Conservation (phyloP, 2,888 invertebrate genomes). For the Diaprepes abbreviatus region DNA sequence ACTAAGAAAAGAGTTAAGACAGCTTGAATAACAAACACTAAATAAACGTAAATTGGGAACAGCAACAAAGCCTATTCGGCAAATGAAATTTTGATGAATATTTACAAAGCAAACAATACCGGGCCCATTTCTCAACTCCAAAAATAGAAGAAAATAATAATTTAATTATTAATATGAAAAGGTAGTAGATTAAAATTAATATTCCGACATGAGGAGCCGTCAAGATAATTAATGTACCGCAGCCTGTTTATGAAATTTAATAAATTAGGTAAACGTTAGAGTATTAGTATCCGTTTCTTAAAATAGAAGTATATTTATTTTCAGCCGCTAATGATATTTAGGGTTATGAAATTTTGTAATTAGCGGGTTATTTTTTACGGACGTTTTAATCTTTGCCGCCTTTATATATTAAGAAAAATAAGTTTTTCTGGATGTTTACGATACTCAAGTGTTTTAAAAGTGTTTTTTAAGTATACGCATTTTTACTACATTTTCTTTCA, state of each 20-base stretch:
- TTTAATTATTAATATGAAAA: constrained; percentile 2
- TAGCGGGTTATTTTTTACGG: constrained; percentile 27
- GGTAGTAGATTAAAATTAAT: constrained; percentile 46
- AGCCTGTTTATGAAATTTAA: constrained; percentile 51
- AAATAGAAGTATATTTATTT: constrained; percentile 44
- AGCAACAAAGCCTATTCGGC: too few relatives aligned
- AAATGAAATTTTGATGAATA: too few relatives aligned
- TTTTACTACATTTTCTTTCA: too few relatives aligned
- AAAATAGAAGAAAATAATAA: constrained; percentile 5
- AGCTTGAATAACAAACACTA: too few relatives aligned
- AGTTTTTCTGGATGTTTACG: too few relatives aligned
- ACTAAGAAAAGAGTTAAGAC: too few relatives aligned
- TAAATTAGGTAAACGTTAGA: constrained; percentile 48
- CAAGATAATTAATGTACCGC: constrained; percentile 47
- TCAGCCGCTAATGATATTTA: constrained; percentile 31
- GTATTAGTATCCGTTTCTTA: constrained; percentile 42
- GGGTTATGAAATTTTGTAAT: constrained; percentile 32
- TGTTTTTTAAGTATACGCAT: too few relatives aligned
- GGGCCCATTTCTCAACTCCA: not conserved
- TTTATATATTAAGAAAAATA: too few relatives aligned
- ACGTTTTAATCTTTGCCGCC: too few relatives aligned
- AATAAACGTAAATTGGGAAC: too few relatives aligned
- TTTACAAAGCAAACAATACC: not conserved
- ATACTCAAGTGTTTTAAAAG: too few relatives aligned
- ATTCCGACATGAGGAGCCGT: constrained; percentile 37